phyloP scores from a whole-genome alignment of 2,888 invertebrate species.

The Deladenus siricidicola region DNA sequence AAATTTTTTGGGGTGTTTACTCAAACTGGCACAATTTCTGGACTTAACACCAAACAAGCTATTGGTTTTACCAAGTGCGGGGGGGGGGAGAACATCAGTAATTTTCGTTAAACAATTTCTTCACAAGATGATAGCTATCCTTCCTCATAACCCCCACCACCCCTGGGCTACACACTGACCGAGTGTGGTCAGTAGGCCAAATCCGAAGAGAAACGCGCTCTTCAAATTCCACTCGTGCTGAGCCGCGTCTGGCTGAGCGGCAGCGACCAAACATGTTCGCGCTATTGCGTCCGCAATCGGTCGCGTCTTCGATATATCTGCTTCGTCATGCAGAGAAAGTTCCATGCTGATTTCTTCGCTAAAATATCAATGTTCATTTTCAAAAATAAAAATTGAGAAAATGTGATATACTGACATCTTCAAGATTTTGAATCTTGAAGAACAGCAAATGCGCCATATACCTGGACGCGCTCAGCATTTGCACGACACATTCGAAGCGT shows the following conservation, averaged over 20 bases:
- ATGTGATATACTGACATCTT: not conserved
- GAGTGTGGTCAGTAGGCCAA: constrained; percentile 50
- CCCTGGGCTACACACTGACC: constrained; percentile 34
- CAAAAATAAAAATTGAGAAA: no score
- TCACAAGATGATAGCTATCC: no score
- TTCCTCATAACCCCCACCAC: no score
- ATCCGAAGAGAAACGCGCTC: constrained; percentile 46
- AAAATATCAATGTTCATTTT: not conserved
- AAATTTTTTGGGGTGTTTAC: not conserved
- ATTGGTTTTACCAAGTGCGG: no score
- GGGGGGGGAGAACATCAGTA: no score
- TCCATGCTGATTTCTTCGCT: not conserved
- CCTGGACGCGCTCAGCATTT: constrained; percentile 18
- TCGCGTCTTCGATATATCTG: no score
- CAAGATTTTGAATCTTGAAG: no score
- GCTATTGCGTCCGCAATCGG: constrained; percentile 18
- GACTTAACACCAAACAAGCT: no score
- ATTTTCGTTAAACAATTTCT: no score
- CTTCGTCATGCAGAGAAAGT: not conserved
- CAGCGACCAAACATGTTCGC: constrained; percentile 21
- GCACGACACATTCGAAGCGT: constrained; percentile 18
- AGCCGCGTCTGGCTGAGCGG: constrained; percentile 11
- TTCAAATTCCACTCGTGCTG: constrained; percentile 46
- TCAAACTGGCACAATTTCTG: no score
- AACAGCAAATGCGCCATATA: no score